These are phyloP conservation scores for Jacana jacana DNA, from an alignment of 2,113 vertebrate species.

Conservation along the genomic window DNA sequence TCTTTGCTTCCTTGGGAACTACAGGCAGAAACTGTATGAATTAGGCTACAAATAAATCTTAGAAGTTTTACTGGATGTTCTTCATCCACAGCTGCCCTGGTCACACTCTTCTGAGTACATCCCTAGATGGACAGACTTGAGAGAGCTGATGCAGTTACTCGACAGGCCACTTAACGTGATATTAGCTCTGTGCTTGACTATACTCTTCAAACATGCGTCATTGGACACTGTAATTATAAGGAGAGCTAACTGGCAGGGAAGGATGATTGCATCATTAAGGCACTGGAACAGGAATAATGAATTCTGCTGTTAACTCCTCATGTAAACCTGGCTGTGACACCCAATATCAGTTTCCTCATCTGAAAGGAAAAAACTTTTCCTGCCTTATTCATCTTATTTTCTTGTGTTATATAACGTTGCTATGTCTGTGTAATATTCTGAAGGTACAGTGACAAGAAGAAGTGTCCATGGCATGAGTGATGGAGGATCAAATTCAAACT, in stretches of 20 bases:
- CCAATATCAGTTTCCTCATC: not conserved
- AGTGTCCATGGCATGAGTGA: not conserved
- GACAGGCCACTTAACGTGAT: constrained; percentile 24
- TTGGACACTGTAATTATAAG: constrained; percentile 29
- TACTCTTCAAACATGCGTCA: constrained; percentile 59
- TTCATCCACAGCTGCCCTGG: not conserved
- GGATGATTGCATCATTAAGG: constrained; percentile 60
- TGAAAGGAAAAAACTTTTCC: not conserved
- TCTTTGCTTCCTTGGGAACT: not conserved
- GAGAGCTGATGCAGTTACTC: constrained; percentile 33
- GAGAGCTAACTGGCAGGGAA: constrained; percentile 51
- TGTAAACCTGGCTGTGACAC: not conserved
- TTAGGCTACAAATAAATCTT: not conserved
- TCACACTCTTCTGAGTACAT: not conserved
- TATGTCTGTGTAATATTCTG: not conserved
- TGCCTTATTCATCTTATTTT: not conserved
- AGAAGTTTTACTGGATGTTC: not conserved
- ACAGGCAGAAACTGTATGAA: not conserved
- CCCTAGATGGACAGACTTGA: not conserved
- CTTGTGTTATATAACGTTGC: not conserved
- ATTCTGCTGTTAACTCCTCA: constrained; percentile 44
- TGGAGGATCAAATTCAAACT: not conserved
- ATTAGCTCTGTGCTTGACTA: constrained; percentile 31
- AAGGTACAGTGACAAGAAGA: not conserved
- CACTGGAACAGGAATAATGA: constrained; percentile 40